phyloP scores from a whole-genome alignment of 2,797 vertebrate species.

The Lophius americanus region DNA sequence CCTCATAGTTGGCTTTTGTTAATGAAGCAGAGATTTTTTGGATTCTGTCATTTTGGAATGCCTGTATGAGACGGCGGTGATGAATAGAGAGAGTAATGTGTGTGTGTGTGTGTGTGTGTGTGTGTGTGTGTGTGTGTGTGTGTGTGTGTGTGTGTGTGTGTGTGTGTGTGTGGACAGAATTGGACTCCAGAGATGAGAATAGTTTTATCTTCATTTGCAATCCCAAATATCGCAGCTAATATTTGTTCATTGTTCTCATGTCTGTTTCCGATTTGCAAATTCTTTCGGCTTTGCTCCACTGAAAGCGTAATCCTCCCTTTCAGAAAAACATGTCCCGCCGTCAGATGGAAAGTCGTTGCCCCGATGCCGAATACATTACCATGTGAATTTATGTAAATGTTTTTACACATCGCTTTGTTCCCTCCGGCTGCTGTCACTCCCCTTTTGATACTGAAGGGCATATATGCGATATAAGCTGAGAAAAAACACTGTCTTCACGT shows the following conservation, averaged over 20 bases:
- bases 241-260: slow-evolving; percentile 62
- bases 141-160: slow-evolving; percentile 17
- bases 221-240: slow-evolving; percentile 64
- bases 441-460: slow-evolving; percentile 48
- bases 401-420: slow-evolving; percentile 68
- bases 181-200: slow-evolving; percentile 52
- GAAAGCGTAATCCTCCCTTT: slow-evolving; percentile 44
- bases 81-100: slow-evolving; percentile 21
- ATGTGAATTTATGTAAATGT: slow-evolving; percentile 77
- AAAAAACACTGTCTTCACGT: slow-evolving; percentile 11
- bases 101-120: not conserved
- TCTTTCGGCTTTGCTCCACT: slow-evolving; percentile 46
- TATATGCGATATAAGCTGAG: slow-evolving; percentile 30
- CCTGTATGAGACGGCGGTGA: slow-evolving; percentile 27
- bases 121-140: no score
- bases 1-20: slow-evolving; percentile 23
- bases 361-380: slow-evolving; percentile 73
- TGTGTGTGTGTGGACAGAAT: slow-evolving; percentile 25
- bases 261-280: slow-evolving; percentile 53
- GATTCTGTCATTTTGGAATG: slow-evolving; percentile 33
- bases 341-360: slow-evolving; percentile 58
- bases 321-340: slow-evolving; percentile 57
- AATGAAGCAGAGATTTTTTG: slow-evolving; percentile 35
- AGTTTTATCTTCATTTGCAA: slow-evolving; percentile 65
- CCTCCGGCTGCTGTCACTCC: slow-evolving; percentile 66